phyloP scores from a whole-genome alignment of 1,140 invertebrate genomes.

The Camponotus floridanus region DNA sequence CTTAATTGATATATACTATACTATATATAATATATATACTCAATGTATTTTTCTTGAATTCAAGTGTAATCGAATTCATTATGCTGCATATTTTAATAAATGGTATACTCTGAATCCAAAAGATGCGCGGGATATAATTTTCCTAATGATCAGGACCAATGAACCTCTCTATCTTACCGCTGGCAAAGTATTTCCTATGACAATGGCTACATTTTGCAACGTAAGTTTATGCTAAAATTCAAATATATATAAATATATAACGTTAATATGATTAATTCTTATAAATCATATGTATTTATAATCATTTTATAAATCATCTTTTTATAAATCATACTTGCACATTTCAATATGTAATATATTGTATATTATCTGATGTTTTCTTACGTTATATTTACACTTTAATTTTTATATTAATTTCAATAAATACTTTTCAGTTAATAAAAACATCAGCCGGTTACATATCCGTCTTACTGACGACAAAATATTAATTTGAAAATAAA shows the following conservation, averaged over 20 bases:
- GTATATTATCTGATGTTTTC: background rate
- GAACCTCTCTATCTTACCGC: conserved; percentile 45
- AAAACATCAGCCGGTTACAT: conserved; percentile 30
- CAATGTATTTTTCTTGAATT: background rate
- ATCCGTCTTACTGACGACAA: conserved; percentile 4
- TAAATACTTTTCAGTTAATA: conserved; percentile 38
- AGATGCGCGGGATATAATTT: background rate
- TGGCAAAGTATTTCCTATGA: conserved; percentile 57
- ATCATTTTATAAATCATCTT: background rate
- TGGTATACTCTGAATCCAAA: conserved; percentile 15
- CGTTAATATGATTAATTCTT: background rate
- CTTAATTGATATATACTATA: background rate
- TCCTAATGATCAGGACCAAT: conserved; percentile 11
- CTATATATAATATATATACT: too few relatives aligned
- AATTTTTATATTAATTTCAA: background rate
- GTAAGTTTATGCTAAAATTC: conserved; percentile 22
- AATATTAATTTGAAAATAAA: background rate
- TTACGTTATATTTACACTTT: background rate
- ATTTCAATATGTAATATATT: background rate
- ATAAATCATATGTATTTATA: background rate
- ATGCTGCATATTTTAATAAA: conserved; percentile 21
- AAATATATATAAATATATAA: background rate
- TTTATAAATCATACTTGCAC: background rate
- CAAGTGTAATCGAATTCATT: background rate
- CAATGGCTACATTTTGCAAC: conserved; percentile 48